Evolutionary conservation across 2,888 invertebrate genomes (phyloP), one percentile per base, ranked within the genome.

Genomic region (Sphaeridia pumilis): DNA sequence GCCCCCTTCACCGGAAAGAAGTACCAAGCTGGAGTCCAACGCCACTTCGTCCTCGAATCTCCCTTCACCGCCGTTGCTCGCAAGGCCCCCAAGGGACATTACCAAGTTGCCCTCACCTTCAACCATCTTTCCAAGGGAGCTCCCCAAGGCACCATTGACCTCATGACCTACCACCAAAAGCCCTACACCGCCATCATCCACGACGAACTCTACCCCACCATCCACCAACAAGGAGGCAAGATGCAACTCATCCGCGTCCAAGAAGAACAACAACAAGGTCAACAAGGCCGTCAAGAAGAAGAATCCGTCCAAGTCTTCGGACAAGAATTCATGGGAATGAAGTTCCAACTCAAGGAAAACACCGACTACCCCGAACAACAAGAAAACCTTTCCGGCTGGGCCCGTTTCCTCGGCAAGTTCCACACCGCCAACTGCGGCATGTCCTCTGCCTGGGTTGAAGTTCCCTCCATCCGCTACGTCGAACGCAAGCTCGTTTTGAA

Each of bases 131-230:
- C 45, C 49, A 27, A 51, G 20, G 56, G 52, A 10, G 42, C 53
- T 31, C 59, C 61, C 38, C 20, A 46, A 21, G 64, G 64, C 41
- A 55, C 55, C 44, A 61, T 64, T 49, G 59, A 62, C 31, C n/a
- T 64, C 31, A 47, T 58, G 43, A 58, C 61, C 47, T 63, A 56
- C 56, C 62, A 64, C 57, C 57, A 61, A 41, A 51, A 51, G 5
- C 64, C 62, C 46, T 63, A 64, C 57, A 60, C 62, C 35, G 61
- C 62, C 22, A 54, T 64, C 52, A 58, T 64, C 56, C 55, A 52
- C 27, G 64, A 64, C 52, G 60, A 61, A 38, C 54, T 60, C 28
- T 56, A 49, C 46, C 58, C 58, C 28, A 47, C 54, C 28, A n/a
- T 45, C 21, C 54, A 55, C 42, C 54, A 28, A 10, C 45, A 56